These are phyloP conservation scores for Umimayanthus chanpuru DNA, from an alignment of 92 coral and sea anemone species.

Conservation along the genomic window DNA sequence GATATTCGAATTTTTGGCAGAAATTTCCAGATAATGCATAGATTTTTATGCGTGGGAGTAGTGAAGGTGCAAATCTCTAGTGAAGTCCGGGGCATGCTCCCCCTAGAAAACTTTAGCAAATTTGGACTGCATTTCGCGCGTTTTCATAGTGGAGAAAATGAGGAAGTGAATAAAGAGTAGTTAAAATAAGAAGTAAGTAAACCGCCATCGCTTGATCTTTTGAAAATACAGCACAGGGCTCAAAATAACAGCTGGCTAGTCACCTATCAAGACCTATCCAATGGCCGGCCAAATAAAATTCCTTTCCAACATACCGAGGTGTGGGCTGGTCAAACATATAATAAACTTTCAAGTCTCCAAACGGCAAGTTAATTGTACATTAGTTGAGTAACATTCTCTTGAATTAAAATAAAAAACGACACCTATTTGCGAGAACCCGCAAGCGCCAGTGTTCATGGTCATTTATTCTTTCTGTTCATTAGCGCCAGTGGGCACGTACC, in stretches of 20 bases:
- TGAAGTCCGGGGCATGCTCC: neutral
- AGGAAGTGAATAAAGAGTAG: slow-evolving; percentile 1
- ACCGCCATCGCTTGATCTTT: slow-evolving; percentile 17
- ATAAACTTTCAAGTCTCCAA: slow-evolving; percentile 23
- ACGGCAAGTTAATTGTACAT: slow-evolving; percentile 18
- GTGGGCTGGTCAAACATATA: neutral
- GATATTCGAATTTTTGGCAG: too few relatives aligned
- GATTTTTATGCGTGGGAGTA: neutral
- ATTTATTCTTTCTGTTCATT: too few relatives aligned
- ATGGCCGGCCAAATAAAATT: slow-evolving; percentile 31
- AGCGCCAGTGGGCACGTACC: too few relatives aligned
- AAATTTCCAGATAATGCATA: too few relatives aligned
- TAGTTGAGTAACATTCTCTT: too few relatives aligned
- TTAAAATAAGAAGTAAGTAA: slow-evolving; percentile 10
- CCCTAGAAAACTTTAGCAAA: neutral
- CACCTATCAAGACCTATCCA: slow-evolving; percentile 12
- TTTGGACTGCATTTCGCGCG: slow-evolving; percentile 9
- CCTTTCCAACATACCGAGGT: neutral
- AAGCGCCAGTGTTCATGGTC: too few relatives aligned
- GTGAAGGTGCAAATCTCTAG: neutral
- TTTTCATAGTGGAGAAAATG: slow-evolving; percentile 12
- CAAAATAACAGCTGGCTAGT: slow-evolving; percentile 30
- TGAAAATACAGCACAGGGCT: slow-evolving; percentile 21
- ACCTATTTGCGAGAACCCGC: too few relatives aligned
- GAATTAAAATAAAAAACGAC: too few relatives aligned